These are phyloP conservation scores for Cheumatopsyche charites DNA, from an alignment of 1,140 invertebrate species.

Conservation along the genomic window DNA sequence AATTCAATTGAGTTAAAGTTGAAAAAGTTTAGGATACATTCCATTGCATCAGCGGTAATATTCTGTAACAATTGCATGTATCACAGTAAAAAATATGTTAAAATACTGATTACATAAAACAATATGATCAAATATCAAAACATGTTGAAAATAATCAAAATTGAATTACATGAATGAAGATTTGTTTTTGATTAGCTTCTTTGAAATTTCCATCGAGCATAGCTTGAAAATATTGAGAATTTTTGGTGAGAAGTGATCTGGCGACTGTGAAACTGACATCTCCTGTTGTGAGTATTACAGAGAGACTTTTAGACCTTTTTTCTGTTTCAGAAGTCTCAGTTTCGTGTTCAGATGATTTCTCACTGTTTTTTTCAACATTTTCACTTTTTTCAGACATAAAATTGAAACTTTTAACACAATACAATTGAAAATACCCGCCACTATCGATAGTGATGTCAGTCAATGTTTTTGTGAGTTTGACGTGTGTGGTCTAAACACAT, in stretches of 20 bases:
- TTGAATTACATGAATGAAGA: background rate
- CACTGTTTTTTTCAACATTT: too few relatives aligned
- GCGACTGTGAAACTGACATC: background rate
- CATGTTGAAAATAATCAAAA: too few relatives aligned
- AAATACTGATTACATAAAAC: background rate
- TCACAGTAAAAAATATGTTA: too few relatives aligned
- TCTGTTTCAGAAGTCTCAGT: background rate
- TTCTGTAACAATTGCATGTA: slow-evolving; percentile 36
- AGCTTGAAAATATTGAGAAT: background rate
- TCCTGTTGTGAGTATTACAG: background rate
- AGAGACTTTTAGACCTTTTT: background rate
- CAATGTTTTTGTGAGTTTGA: too few relatives aligned
- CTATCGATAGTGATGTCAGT: too few relatives aligned
- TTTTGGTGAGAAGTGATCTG: background rate
- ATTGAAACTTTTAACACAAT: too few relatives aligned
- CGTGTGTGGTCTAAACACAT: too few relatives aligned
- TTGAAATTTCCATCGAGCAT: slow-evolving; percentile 24
- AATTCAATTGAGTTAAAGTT: slow-evolving; percentile 23
- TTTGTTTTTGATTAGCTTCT: background rate
- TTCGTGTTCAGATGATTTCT: background rate
- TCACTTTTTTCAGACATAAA: too few relatives aligned
- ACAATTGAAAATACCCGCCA: too few relatives aligned
- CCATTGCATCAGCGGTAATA: slow-evolving; percentile 38
- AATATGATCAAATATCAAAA: background rate
- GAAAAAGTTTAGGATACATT: slow-evolving; percentile 39